These are phyloP conservation scores for Melipona quadrifasciata DNA, from an alignment of 1,140 invertebrate genomes.

Conservation along the genomic window DNA sequence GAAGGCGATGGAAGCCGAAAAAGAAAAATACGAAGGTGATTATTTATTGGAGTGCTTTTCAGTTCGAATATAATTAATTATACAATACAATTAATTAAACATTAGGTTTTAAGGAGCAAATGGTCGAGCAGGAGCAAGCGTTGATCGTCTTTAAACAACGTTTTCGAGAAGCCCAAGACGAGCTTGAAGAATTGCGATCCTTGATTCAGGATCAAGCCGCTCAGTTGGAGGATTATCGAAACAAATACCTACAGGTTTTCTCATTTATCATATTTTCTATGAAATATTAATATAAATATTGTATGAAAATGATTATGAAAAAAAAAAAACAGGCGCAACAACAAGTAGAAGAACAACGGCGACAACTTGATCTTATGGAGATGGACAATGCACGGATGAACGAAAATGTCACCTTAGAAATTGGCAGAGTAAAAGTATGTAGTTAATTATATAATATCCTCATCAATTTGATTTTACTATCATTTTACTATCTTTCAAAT, in stretches of 20 bases:
- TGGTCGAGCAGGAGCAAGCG: slow-evolving; percentile 86
- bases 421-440: slow-evolving; percentile 87
- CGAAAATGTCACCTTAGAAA: slow-evolving; percentile 89
- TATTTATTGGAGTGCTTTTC: slow-evolving; percentile 6
- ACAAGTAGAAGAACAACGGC: slow-evolving; percentile 87
- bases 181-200: slow-evolving; percentile 86
- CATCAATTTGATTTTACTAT: background rate
- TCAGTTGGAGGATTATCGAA: slow-evolving; percentile 88
- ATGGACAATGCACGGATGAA: slow-evolving; percentile 89
- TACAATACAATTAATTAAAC: slow-evolving; percentile 2
- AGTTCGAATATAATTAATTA: background rate
- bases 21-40: slow-evolving; percentile 70
- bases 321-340: slow-evolving; percentile 84
- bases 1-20: slow-evolving; percentile 73
- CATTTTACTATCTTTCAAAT: background rate
- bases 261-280: background rate
- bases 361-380: slow-evolving; percentile 88
- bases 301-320: background rate
- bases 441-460: background rate
- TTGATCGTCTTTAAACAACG: slow-evolving; percentile 84
- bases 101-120: slow-evolving; percentile 83
- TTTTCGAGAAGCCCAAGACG: slow-evolving; percentile 85
- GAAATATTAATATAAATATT: background rate
- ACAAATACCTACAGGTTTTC: slow-evolving; percentile 84
- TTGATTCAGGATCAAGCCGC: slow-evolving; percentile 87